Conservation (phyloP, 2,113 vertebrate species). For the Pampusana beccarii region DNA sequence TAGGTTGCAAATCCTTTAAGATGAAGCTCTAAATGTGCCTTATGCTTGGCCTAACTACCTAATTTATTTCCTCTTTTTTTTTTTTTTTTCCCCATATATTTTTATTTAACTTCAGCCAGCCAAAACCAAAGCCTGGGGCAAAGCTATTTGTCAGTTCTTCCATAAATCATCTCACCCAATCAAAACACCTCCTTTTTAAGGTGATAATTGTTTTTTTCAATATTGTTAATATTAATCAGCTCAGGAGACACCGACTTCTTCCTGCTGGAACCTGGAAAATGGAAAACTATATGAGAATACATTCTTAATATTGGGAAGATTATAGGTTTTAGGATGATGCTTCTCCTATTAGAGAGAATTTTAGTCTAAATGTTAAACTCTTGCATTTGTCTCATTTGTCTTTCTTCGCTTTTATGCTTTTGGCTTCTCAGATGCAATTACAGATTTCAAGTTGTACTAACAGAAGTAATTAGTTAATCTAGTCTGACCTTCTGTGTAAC, state of each 20-base stretch:
- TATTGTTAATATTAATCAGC: neutral
- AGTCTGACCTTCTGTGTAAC: neutral
- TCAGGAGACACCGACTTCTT: neutral
- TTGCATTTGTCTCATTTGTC: neutral
- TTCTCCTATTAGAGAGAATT: neutral
- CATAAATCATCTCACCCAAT: neutral
- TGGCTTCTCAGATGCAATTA: neutral
- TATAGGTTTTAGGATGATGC: neutral
- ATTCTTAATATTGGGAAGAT: neutral
- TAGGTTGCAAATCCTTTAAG: neutral
- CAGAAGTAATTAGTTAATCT: neutral
- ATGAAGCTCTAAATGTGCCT: neutral
- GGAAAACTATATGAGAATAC: neutral
- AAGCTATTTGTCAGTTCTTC: neutral
- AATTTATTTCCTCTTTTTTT: neutral
- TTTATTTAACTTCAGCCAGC: neutral
- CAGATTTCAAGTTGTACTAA: neutral
- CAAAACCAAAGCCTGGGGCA: neutral
- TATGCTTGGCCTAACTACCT: rapidly evolving
- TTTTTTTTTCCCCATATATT: neutral
- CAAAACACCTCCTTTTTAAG: neutral
- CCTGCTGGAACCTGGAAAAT: neutral
- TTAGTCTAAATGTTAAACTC: neutral
- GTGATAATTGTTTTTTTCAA: neutral
- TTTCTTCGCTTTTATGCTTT: neutral